Conservation (phyloP, 1,140 invertebrate genomes). For the Aphis gossypii region DNA sequence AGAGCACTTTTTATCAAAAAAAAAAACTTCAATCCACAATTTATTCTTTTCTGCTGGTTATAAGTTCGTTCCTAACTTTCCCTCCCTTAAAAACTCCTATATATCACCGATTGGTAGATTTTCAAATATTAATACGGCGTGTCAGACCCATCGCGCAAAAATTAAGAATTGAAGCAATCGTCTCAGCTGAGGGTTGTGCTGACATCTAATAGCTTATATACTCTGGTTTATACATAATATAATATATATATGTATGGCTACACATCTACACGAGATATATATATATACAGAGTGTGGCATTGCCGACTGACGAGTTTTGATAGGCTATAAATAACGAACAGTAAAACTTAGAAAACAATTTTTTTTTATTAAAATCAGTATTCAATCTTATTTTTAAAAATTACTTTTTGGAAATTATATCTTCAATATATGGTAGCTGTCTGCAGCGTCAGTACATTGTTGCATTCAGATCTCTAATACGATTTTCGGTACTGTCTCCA, state of each 20-base stretch:
- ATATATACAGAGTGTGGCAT: too few species aligned
- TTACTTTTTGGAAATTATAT: too few species aligned
- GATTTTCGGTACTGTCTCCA: too few species aligned
- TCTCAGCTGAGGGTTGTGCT: not conserved
- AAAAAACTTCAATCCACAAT: not conserved
- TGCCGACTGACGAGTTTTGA: too few species aligned
- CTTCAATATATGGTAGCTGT: too few species aligned
- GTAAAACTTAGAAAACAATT: not conserved
- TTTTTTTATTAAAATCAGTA: too few species aligned
- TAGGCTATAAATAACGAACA: too few species aligned
- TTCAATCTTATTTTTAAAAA: too few species aligned
- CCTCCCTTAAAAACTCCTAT: not conserved
- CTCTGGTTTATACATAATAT: not conserved
- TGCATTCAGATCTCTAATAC: too few species aligned
- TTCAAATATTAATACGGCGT: not conserved
- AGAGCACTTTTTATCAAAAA: constrained; percentile 12
- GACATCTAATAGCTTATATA: not conserved
- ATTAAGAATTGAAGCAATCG: not conserved
- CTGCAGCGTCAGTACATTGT: too few species aligned
- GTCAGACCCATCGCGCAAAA: not conserved
- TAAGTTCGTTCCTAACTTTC: not conserved
- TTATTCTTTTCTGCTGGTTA: not conserved
- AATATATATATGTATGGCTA: too few species aligned
- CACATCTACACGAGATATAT: not conserved
- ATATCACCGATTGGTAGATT: too few species aligned